Evolutionary conservation across 2,888 invertebrate species (phyloP).

Genomic region (Ophioninae sp.): DNA sequence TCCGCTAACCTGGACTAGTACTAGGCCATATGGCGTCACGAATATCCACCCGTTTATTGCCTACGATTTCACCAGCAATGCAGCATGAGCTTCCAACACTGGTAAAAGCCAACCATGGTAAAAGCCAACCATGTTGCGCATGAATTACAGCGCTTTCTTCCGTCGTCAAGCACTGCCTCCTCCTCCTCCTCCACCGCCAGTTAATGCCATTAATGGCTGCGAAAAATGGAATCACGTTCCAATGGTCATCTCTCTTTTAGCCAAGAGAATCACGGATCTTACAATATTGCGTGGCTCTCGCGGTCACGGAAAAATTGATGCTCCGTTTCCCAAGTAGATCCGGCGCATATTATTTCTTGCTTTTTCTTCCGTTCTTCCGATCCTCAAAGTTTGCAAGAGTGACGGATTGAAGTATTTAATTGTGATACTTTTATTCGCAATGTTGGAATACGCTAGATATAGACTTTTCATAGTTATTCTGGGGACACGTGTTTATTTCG

Average conservation of each 20-base stretch:
- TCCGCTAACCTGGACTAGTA: slow-evolving; percentile 30
- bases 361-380: not conserved
- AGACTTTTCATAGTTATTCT: not conserved
- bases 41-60: slow-evolving; percentile 42
- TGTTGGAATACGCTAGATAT: not conserved
- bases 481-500: not conserved
- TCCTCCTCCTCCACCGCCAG: not conserved
- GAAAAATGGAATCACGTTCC: slow-evolving; percentile 45
- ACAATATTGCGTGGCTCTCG: slow-evolving; percentile 1
- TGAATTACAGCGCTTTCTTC: not conserved
- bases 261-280: slow-evolving; percentile 23
- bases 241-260: slow-evolving; percentile 30
- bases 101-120: not conserved
- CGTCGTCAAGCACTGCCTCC: not conserved
- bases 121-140: not conserved
- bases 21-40: slow-evolving; percentile 56
- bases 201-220: slow-evolving; percentile 56
- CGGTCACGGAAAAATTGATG: slow-evolving; percentile 33
- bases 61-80: slow-evolving; percentile 43
- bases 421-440: not conserved
- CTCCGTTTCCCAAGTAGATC: slow-evolving; percentile 31
- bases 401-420: not conserved
- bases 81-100: slow-evolving; percentile 1
- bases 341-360: not conserved
- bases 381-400: not conserved